Conservation (phyloP, 2,113 vertebrate species). For the Dascyllus trimaculatus region DNA sequence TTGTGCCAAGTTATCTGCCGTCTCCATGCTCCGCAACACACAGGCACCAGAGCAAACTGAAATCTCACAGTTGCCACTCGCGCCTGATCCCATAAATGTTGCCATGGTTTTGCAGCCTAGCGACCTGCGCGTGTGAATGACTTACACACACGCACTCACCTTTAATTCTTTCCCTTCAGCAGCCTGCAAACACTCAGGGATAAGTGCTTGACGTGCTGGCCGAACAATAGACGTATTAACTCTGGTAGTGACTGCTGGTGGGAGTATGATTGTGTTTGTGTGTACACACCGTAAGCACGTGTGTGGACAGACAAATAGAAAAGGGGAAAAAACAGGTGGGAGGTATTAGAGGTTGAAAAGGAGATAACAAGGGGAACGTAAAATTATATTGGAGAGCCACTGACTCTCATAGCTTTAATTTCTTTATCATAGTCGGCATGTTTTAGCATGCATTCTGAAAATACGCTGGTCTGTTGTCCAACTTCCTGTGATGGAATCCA, state of each 20-base stretch:
- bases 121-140: slow-evolving; percentile 33
- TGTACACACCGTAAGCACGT: slow-evolving; percentile 15
- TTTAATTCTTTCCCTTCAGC: slow-evolving; percentile 71
- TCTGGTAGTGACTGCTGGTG: slow-evolving; percentile 49
- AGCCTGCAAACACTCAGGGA: slow-evolving; percentile 72
- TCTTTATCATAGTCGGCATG: neutral
- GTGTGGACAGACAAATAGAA: slow-evolving; percentile 1
- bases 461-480: too few relatives aligned
- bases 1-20: slow-evolving; percentile 63
- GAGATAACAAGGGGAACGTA: neutral
- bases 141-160: slow-evolving; percentile 37
- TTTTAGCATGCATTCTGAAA: neutral
- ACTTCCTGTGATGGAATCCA: too few relatives aligned
- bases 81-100: slow-evolving; percentile 62
- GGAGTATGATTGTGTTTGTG: slow-evolving; percentile 40
- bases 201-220: slow-evolving; percentile 67
- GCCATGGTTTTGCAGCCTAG: slow-evolving; percentile 70
- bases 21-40: slow-evolving; percentile 59
- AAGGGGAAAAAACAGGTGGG: neutral
- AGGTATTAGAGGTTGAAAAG: neutral
- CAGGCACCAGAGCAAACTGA: slow-evolving; percentile 25
- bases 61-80: slow-evolving; percentile 49
- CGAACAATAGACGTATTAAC: slow-evolving; percentile 73
- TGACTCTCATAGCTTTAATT: neutral
- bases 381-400: neutral